These are phyloP conservation scores for Scaptomyza reducta DNA, from an alignment of 2,888 invertebrate genomes.

Conservation along the genomic window DNA sequence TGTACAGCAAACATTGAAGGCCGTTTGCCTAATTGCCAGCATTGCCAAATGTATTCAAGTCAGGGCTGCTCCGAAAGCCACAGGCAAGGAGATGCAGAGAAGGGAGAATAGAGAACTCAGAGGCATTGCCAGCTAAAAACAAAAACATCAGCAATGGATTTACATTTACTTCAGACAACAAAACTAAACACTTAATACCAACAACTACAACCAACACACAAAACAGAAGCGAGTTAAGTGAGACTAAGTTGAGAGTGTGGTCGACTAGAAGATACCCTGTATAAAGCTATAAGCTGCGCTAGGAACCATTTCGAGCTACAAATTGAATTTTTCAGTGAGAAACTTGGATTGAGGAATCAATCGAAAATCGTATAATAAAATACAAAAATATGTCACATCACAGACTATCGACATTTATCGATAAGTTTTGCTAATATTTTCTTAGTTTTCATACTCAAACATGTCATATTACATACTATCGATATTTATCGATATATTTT, in stretches of 20 bases:
- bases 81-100: not conserved
- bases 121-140: constrained; percentile 45
- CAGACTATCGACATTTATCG: too few relatives aligned
- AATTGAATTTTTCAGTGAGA: too few relatives aligned
- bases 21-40: constrained; percentile 62
- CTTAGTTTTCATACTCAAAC: too few relatives aligned
- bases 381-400: too few relatives aligned
- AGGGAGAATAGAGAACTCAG: not conserved
- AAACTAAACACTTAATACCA: constrained; percentile 51
- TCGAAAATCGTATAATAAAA: too few relatives aligned
- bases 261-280: not conserved
- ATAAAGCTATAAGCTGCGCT: too few relatives aligned
- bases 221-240: constrained; percentile 1
- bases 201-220: constrained; percentile 13
- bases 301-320: too few relatives aligned
- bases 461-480: too few relatives aligned
- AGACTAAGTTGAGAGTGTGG: not conserved
- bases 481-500: too few relatives aligned
- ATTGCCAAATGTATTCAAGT: constrained; percentile 71
- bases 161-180: constrained; percentile 48
- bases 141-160: constrained; percentile 49
- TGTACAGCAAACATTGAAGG: constrained; percentile 67
- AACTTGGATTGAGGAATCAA: too few relatives aligned
- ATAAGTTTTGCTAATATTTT: too few relatives aligned
- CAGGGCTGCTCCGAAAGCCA: not conserved